Conservation (phyloP, 30 jellyfish, hydroid and myxozoan species). For the Catostylus mosaicus region DNA sequence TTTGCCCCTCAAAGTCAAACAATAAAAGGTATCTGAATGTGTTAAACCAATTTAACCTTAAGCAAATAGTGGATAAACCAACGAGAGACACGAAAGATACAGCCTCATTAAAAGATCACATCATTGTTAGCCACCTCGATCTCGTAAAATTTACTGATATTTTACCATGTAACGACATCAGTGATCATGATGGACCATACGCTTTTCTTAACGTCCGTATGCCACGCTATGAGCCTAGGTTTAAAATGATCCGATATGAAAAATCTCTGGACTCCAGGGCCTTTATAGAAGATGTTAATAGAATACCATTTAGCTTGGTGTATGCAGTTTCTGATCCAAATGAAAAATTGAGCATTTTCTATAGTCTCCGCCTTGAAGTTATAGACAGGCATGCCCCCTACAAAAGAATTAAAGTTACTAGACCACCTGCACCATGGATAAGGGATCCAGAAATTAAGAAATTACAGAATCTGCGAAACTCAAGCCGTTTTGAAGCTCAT, state of each 20-base stretch:
- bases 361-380: neutral
- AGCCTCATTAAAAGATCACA: neutral
- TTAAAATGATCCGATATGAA: neutral
- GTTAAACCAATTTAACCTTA: constrained; percentile 1
- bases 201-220: constrained; percentile 13
- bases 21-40: constrained; percentile 7
- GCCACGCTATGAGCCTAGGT: constrained; percentile 22
- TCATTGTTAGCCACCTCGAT: neutral
- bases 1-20: constrained; percentile 11
- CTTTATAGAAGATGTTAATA: constrained; percentile 19
- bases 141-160: constrained; percentile 7
- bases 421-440: constrained; percentile 73
- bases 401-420: constrained; percentile 18
- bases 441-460: constrained; percentile 38
- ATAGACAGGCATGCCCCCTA: constrained; percentile 17
- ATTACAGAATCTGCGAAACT: constrained; percentile 33
- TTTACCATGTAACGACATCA: constrained; percentile 23
- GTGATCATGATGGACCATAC: constrained; percentile 36
- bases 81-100: constrained; percentile 9
- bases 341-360: constrained; percentile 2
- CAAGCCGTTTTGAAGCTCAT: constrained; percentile 23
- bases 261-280: constrained; percentile 6
- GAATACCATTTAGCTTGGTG: constrained; percentile 29
- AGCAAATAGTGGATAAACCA: constrained; percentile 3
- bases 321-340: constrained; percentile 8